Percentiles rank a stretch among this genome's conserved stretches.
Conservation (phyloP, 2,888 invertebrate genomes). For the Hemaris fuciformis region DNA sequence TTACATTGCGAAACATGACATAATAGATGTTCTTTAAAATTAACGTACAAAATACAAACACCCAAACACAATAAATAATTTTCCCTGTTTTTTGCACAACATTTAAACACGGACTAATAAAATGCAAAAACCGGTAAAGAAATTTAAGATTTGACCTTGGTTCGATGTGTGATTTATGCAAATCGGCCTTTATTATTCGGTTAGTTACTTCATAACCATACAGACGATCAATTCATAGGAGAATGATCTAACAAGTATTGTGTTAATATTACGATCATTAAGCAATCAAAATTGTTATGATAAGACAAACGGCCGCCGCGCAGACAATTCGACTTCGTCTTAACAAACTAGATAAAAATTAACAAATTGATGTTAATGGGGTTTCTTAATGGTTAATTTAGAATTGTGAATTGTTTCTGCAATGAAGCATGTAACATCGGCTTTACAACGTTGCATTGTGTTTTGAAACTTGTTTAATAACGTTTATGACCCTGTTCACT, state of each 20-base stretch:
- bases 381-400: neutral
- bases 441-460: neutral
- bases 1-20: neutral
- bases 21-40: neutral
- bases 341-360: slow-evolving; percentile 7
- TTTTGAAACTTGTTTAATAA: neutral
- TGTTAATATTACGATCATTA: neutral
- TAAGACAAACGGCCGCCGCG: neutral
- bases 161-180: neutral
- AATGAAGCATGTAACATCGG: neutral
- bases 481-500: neutral
- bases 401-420: neutral
- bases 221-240: neutral
- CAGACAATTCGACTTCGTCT: neutral
- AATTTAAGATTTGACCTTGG: neutral
- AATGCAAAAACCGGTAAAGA: neutral
- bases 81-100: neutral
- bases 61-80: neutral
- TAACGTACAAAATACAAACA: neutral
- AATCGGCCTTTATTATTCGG: neutral
- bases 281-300: neutral
- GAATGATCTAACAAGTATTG: neutral
- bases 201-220: neutral
- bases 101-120: neutral
- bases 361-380: slow-evolving; percentile 4